phyloP scores from a whole-genome alignment of 2,888 invertebrate species.

The Ceratothoa steindachneri region DNA sequence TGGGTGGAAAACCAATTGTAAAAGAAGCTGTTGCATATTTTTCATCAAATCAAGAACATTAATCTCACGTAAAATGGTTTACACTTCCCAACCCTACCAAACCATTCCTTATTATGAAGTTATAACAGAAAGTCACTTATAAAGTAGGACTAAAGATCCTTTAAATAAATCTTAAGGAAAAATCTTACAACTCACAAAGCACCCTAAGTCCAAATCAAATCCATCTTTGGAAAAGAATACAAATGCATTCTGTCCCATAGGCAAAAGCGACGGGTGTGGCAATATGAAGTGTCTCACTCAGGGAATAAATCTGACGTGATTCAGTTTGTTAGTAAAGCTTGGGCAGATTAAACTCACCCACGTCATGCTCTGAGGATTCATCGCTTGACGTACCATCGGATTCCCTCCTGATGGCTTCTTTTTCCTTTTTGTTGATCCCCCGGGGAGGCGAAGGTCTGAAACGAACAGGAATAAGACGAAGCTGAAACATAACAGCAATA shows the following conservation, averaged over 20 bases:
- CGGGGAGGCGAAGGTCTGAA: conserved; percentile 21
- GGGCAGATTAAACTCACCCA: conserved; percentile 35
- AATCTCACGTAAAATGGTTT: no score
- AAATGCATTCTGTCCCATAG: no score
- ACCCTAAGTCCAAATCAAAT: background rate
- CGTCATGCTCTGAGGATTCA: conserved; percentile 38
- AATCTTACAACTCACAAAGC: background rate
- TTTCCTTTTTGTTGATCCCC: conserved; percentile 33
- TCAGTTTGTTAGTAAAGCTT: background rate
- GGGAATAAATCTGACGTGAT: no score
- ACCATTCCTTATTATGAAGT: no score
- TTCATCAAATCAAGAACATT: no score
- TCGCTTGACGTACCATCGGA: conserved; percentile 41
- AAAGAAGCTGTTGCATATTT: no score
- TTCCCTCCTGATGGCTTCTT: conserved; percentile 24
- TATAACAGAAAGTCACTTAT: no score
- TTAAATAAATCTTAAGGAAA: background rate
- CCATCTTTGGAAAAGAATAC: background rate
- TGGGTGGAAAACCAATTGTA: no score
- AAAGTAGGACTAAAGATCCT: no score
- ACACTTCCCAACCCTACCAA: no score
- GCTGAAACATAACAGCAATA: background rate
- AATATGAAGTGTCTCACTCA: no score
- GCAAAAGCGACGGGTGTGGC: no score
- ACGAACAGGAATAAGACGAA: background rate